phyloP scores from a whole-genome alignment of 2,888 invertebrate species.

The Penaeus monodon region DNA sequence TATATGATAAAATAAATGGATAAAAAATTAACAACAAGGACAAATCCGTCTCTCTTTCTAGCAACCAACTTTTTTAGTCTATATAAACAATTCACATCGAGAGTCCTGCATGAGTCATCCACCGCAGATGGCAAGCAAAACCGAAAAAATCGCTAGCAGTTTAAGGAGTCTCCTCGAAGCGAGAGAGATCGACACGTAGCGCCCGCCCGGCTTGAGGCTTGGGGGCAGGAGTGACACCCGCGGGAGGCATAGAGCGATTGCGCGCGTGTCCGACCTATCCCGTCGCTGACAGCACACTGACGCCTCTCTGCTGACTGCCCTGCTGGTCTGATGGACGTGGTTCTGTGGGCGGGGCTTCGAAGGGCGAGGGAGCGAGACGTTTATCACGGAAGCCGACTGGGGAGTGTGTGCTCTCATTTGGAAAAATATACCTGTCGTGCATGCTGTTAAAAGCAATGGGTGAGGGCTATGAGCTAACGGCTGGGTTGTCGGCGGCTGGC shows the following conservation, averaged over 20 bases:
- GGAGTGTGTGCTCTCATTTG: conserved; percentile 14
- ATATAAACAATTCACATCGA: too few relatives aligned
- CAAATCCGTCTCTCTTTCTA: too few relatives aligned
- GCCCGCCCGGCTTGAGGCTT: background rate
- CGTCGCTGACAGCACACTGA: conserved; percentile 49
- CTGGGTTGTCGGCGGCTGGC: background rate
- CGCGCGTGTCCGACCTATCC: conserved; percentile 29
- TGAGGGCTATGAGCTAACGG: background rate
- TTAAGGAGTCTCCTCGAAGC: too few relatives aligned
- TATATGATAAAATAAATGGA: too few relatives aligned
- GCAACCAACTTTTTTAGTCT: too few relatives aligned
- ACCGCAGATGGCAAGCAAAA: too few relatives aligned
- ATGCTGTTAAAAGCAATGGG: conserved; percentile 1
- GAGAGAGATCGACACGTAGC: background rate
- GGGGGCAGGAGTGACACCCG: conserved; percentile 16
- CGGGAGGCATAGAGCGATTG: conserved; percentile 22
- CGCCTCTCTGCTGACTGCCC: conserved; percentile 27
- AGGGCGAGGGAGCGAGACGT: conserved; percentile 36
- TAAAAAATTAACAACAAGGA: too few relatives aligned
- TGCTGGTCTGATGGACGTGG: conserved; percentile 33
- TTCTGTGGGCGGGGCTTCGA: conserved; percentile 41
- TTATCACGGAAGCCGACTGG: conserved; percentile 38
- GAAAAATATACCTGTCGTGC: conserved; percentile 6
- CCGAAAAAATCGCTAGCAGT: too few relatives aligned
- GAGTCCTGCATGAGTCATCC: too few relatives aligned